Base-by-base conservation (phyloP, 1,140 invertebrate genomes). In the Drosophila murphyi region DNA sequence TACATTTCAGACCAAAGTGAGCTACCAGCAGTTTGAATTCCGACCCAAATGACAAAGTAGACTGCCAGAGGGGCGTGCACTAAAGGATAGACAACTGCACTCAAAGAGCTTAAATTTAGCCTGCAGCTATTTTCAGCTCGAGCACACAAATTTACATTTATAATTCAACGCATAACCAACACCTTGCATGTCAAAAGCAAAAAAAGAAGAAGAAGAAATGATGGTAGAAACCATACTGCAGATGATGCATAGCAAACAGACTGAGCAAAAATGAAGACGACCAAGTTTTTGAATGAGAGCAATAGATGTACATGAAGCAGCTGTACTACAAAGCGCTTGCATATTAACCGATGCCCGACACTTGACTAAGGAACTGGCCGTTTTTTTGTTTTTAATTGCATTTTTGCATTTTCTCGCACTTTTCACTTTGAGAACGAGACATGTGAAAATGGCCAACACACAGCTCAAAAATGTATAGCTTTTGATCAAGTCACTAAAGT, bases 91-190 rank as follows among this genome's bases (percentile, higher is more conserved):
- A n/a, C 31, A 32, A 45, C 50, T 72, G 61, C 70, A 67, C 73
- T 76, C 70, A 48, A 64, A 70, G 52, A 57, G 51, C 59, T 76
- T 76, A 71, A 78, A 75, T 70, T 56, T 59, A 64, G 56, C 76
- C 60, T 71, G 60, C 60, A 72, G 76, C 72, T 72, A 76, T 78
- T 78, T 71, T 70, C 65, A 65, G 51, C 76, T 76, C 55, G 52
- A 76, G 76, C 55, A 76, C 61, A 78, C 72, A 76, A 78, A 76
- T 78, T 75, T 71, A 51, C 65, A 71, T 78, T 76, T 76, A 78
- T 78, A 78, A 76, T 78, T 63, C 54, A 71, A 56, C 47, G 59
- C 59, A 64, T 12, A 61, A 10, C 52, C 47, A 39, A 57, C 48
- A 75, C 72, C 75, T 77, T 50, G 37, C 60, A 64, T 67, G 37